phyloP scores from a whole-genome alignment of 2,888 invertebrate species.

The Strigamia transsilvanica region DNA sequence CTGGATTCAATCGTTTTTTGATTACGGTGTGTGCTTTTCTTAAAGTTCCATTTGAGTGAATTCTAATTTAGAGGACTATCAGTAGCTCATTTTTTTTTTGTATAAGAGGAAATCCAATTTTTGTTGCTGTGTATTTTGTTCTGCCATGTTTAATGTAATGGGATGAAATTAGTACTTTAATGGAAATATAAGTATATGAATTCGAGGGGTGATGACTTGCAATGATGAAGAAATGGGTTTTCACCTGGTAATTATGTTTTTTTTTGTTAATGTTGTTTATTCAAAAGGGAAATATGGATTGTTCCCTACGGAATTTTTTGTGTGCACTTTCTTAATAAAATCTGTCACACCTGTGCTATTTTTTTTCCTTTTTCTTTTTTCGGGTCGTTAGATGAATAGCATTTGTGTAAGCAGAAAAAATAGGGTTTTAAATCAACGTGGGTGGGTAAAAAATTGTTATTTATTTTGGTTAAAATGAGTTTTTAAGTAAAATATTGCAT shows the following conservation, averaged over 20 bases:
- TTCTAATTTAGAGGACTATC: not conserved
- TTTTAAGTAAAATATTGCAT: not conserved
- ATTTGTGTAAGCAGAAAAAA: not conserved
- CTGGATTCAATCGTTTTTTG: not conserved
- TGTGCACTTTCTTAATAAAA: not conserved
- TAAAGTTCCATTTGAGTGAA: not conserved
- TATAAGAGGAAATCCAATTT: not conserved
- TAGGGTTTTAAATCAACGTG: not conserved
- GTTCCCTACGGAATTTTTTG: not conserved
- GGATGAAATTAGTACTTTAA: constrained; percentile 28
- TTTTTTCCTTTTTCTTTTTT: constrained; percentile 3
- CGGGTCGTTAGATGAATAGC: not conserved
- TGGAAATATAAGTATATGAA: constrained; percentile 13
- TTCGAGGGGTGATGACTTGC: not conserved
- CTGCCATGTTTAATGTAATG: constrained; percentile 4
- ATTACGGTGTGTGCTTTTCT: not conserved
- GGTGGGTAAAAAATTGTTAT: not conserved
- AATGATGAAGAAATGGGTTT: not conserved
- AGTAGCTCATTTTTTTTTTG: not conserved
- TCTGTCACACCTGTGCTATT: constrained; percentile 1
- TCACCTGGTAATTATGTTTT: constrained; percentile 14
- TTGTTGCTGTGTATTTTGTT: not conserved
- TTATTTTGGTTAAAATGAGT: not conserved
- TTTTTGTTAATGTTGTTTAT: not conserved
- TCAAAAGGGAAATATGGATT: constrained; percentile 21